These are phyloP conservation scores for Baryphthengus martii DNA, from an alignment of 2,113 vertebrate genomes.

Conservation along the genomic window DNA sequence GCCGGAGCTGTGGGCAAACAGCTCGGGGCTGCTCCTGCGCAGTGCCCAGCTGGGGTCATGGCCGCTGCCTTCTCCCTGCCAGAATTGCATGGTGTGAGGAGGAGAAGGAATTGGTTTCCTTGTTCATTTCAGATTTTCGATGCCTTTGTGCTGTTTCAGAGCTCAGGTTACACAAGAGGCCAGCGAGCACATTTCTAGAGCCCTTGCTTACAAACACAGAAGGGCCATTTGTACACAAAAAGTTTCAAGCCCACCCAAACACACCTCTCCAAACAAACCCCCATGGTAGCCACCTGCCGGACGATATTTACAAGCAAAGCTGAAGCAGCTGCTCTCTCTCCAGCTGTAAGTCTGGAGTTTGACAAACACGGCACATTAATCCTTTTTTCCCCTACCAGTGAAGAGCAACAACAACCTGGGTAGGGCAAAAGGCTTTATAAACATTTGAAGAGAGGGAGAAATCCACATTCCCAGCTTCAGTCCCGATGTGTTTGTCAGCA, in stretches of 20 bases:
- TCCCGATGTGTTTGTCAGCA: accelerated
- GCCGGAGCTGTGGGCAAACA: accelerated
- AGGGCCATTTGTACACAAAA: background rate
- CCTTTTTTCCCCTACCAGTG: background rate
- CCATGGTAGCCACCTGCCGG: background rate
- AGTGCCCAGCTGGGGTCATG: accelerated
- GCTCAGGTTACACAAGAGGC: background rate
- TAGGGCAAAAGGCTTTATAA: background rate
- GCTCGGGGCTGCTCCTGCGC: background rate
- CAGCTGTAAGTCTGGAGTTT: accelerated
- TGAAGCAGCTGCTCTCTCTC: background rate
- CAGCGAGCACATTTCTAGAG: accelerated
- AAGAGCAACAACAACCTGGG: background rate
- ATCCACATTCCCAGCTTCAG: background rate
- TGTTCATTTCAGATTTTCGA: accelerated
- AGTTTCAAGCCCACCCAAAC: background rate
- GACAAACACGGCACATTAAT: background rate
- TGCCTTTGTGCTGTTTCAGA: accelerated
- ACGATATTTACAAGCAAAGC: accelerated
- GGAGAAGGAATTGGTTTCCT: background rate
- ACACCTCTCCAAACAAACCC: accelerated
- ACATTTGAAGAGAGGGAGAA: accelerated
- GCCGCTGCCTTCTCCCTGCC: accelerated
- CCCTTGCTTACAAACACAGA: background rate
- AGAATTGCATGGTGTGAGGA: accelerated